Evolutionary conservation across 2,113 vertebrate species (phyloP), one percentile per base, ranked within the genome.

Genomic region (Istiophorus platypterus): DNA sequence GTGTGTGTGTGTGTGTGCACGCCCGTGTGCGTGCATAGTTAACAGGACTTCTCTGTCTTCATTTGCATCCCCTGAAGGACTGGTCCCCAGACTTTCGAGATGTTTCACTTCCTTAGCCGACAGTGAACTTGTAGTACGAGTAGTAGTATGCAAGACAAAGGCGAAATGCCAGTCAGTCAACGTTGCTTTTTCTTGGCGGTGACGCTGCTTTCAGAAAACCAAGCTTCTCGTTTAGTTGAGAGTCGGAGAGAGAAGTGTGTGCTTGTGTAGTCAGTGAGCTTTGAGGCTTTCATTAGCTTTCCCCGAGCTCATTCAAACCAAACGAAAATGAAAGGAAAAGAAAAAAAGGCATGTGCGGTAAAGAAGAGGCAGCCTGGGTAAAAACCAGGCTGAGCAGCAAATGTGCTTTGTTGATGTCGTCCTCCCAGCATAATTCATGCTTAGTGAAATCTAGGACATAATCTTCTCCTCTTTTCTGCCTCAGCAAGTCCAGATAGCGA

Each of bases 371-470:
- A 63, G 72, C 20, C 15, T 7, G 68, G 69, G 73, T 83, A 56
- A 82, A 82, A 85, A 82, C 34, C 12, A 29, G 39, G 42, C 64
- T 29, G 58, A 61, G 67, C 20, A 67, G 73, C 34, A 8, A 68
- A 83, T 67, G 59, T 18, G 72, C 81, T 85, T 77, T 65, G 81
- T 80, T 67, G 81, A 78, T 24, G 68, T 81, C 58, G 17, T 74
- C 73, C 79, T 86, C 49, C 2, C 41, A 80, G 78, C 76, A 84
- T 88, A 83, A 90, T 88, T 91, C 77, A 80, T 73, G 76, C 65
- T 80, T 63, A 22, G 75, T 58, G 24, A 82, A 89, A 91, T 91
- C 90, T 89, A 81, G 85, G 87, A 82, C 87, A 82, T 82, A 76
- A 84, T 87, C 89, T 81, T 81, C 80, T 1, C 2, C 72, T 89